These are phyloP conservation scores for Herpetotheres cachinnans DNA, from an alignment of 2,113 vertebrate species.

Conservation along the genomic window DNA sequence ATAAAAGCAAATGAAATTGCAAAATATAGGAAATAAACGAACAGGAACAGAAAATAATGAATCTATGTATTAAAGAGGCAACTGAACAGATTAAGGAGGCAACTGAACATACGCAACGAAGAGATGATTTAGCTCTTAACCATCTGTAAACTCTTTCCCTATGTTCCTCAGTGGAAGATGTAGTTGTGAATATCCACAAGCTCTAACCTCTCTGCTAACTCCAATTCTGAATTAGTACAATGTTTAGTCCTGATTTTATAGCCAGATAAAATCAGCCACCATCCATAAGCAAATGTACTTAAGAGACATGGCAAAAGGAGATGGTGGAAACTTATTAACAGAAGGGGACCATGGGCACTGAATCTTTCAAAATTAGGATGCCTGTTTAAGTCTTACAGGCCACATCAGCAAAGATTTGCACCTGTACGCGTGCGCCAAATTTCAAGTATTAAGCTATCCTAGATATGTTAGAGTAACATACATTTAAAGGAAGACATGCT, in stretches of 20 bases:
- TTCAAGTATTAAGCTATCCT: neutral
- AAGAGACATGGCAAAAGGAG: neutral
- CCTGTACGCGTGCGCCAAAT: neutral
- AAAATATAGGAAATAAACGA: neutral
- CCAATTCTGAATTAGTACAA: neutral
- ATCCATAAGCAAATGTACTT: neutral
- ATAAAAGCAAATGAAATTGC: neutral
- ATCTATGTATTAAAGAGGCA: neutral
- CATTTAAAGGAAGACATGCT: neutral
- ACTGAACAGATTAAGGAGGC: neutral
- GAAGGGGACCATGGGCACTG: neutral
- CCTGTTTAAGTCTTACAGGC: neutral
- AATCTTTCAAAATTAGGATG: neutral
- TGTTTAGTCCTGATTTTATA: neutral
- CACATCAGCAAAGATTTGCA: neutral
- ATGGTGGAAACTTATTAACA: neutral
- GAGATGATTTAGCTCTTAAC: neutral
- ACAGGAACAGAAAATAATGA: neutral
- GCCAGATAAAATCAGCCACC: neutral
- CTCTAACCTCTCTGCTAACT: neutral
- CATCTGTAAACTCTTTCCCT: neutral
- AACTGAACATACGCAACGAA: neutral
- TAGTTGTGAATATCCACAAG: neutral
- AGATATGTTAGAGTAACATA: neutral
- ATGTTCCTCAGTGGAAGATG: neutral